Base-by-base conservation (phyloP, 1,140 invertebrate genomes). In the Coboldia fuscipes region DNA sequence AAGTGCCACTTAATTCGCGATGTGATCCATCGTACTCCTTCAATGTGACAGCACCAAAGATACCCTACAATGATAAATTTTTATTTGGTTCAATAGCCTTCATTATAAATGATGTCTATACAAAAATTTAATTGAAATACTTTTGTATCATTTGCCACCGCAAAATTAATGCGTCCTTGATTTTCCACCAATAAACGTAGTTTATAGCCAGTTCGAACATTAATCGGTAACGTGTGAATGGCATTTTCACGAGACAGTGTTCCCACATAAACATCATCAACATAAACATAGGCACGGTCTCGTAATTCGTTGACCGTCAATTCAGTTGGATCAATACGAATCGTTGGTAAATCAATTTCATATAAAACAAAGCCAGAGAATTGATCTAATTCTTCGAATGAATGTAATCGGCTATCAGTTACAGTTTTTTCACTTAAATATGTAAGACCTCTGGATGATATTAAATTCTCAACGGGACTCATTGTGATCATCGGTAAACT, bases 161-260 rank as follows among this genome's bases (percentile, higher is more conserved):
- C 74, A 51, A 60, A 81, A 42, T 74, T 76, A 17, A 80, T 60
- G 21, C 77, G 58, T 20, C 78, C 80, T 58, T 77, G 71, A 49
- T 77, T 82, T 53, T 84, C 79, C 0, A 84, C 75, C 0, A 84
- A 45, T 26, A 85, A 58, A 27, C 65, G 61, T 7, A 85, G 41
- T 3, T 45, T 47, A 16, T 66, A 57, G 2, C 59, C 65, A 15
- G 50, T 40, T 12, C 53, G 47, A 6, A 58, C 50, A 13, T 46
- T 50, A 2, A 81, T 43, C 3, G 56, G 50, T 0, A 73, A 18
- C 3, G 50, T 44, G 26, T 50, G 56, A 24, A 62, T 48, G 18
- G 58, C 54, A 36, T 62, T 52, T 15, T 57, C 59, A 38, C 74
- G 58, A 37, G 62, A 69, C 10, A 77, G 42, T 9, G 59, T 52